Evolutionary conservation across 2,888 invertebrate genomes (phyloP), one percentile per base, ranked within the genome.

Genomic region (Pristionchus exspectatus): DNA sequence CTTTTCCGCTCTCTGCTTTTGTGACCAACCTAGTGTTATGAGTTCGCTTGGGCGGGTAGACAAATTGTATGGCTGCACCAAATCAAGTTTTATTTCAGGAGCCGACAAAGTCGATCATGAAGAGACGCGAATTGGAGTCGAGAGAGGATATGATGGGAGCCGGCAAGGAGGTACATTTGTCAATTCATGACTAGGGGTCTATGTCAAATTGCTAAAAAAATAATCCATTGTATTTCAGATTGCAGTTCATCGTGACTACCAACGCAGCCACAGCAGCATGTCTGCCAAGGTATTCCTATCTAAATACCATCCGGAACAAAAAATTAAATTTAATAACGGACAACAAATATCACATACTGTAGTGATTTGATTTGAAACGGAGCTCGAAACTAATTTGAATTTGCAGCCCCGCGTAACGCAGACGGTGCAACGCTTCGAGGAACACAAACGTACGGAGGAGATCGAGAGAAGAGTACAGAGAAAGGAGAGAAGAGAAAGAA

Each of bases 391-490:
- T 1, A 84, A 16, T 27, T 84, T 18, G 33, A n/a, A 50, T 24
- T 92, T 92, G 81, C 89, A 93, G 91, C 95, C 95, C 27, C 91
- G 92, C 59, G 93, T 94, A 38, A 95, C 95, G 4, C 94, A 95
- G 90, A 95, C 94, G n/a, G 94, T 95, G 74, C 93, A 95, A 84
- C 93, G 94, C n/a, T 92, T 94, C 90, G 95, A 95, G 90, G 95
- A 95, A 90, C 92, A 93, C 84, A 93, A 93, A n/a, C 92, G 94
- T 59, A 95, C 95, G 38, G 95, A 95, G 91, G 95, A 95, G 91
- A 92, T 95, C 69, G 95, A 95, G 90, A 93, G 95, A 44, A 93
- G 94, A 63, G 94, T 95, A 21, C 92, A 94, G 84, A 91, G 94
- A 38, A 92, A 93, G 81, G 91, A 92, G 86, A 91, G 91, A 91